Evolutionary conservation across 2,797 vertebrate species (phyloP).

Genomic region (Diceros bicornis): DNA sequence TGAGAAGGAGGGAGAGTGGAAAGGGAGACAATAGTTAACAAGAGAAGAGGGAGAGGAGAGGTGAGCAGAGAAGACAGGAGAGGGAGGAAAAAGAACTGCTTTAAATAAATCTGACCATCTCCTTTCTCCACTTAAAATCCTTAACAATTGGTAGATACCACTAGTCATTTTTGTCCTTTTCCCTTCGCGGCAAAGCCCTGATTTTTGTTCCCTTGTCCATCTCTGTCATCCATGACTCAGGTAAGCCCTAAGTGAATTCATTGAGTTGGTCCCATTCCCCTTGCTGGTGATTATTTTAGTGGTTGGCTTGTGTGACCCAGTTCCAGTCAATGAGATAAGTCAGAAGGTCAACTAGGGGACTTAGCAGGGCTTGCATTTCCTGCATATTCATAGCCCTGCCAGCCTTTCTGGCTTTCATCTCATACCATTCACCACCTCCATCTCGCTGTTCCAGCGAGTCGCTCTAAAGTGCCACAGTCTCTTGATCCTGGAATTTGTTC

Average conservation of each 20-base stretch:
- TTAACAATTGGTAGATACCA: background rate
- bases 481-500: background rate
- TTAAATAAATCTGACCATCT: background rate
- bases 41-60: background rate
- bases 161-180: background rate
- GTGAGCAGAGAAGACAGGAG: background rate
- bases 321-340: background rate
- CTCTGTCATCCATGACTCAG: background rate
- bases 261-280: background rate
- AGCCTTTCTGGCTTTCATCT: background rate
- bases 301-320: background rate
- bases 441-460: background rate
- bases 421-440: background rate
- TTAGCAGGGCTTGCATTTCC: background rate
- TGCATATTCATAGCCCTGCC: background rate
- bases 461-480: background rate
- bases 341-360: background rate
- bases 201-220: background rate
- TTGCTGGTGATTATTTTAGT: background rate
- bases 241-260: background rate
- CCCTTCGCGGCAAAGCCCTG: background rate
- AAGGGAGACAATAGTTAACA: too few relatives aligned
- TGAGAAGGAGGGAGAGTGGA: background rate
- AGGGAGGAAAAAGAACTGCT: background rate
- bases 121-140: background rate